Base-by-base conservation (phyloP, 2,797 vertebrate species). In the Anguilla pacifica region DNA sequence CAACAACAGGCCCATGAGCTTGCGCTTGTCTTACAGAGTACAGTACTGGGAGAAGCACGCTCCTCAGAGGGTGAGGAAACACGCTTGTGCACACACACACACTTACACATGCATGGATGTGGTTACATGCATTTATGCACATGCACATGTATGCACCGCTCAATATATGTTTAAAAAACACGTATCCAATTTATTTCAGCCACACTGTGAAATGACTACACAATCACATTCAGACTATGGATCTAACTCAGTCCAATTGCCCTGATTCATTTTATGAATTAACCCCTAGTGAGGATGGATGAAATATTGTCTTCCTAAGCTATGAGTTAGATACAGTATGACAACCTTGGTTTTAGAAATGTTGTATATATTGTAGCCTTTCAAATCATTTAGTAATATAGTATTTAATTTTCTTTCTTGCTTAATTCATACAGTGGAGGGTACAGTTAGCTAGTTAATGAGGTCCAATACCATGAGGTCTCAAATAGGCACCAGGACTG, bases 21-120 rank as follows among this genome's bases (percentile, higher is more conserved):
- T 81, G 3, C 5, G 15, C 3, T 1, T 53, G 9, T 64, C 81
- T 4, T 90, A 72, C 39, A 46, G 25, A 46, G 39, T 90, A n/a
- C 74, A 49, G 31, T 90, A 90, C 86, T 90, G 88, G 89, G 81
- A 88, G 70, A 77, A 28, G n/a, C 6, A 85, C 11, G 9, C 25
- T 6, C 70, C 83, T n/a, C 64, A 82, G 15, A 72, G 86, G 89
- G 89, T 90, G 82, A 85, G 82, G 25, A 82, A 82, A 57, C 74
- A n/a, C 43, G 53, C 64, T 53, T 59, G 28, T 64, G 72, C 61
- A 86, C 61, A 74, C 67, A 49, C 39, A 31, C 19, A 31, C 28
- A 28, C 35, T 15, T 25, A 13, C 61, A 0, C 13, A 28, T 11
- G 28, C 53, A 35, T 43, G 51, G 1, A 31, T 43, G 51, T 22